Evolutionary conservation across 2,888 invertebrate genomes (phyloP).

Genomic region (Quadroppia sp.): DNA sequence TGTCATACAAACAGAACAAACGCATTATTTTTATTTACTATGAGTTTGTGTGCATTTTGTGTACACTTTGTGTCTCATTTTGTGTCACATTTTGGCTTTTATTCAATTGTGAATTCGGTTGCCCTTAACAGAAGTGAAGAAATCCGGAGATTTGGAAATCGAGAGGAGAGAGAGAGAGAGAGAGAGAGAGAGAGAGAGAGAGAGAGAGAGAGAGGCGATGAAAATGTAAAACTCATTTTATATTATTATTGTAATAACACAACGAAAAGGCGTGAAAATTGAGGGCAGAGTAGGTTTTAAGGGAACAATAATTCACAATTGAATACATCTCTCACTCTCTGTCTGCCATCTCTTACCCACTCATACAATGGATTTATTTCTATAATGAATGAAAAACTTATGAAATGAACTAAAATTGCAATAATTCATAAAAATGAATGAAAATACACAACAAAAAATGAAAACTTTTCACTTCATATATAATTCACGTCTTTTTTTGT

Average conservation of each 20-base stretch:
- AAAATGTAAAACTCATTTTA: too few species aligned
- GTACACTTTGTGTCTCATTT: too few species aligned
- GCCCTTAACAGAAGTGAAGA: too few species aligned
- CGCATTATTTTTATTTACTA: not conserved
- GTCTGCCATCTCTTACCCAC: too few species aligned
- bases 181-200: constrained; percentile 15
- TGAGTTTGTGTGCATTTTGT: not conserved
- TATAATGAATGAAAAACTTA: too few species aligned
- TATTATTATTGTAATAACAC: not conserved
- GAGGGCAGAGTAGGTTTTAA: not conserved
- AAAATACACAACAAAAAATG: not conserved
- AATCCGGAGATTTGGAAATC: not conserved
- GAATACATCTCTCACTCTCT: not conserved
- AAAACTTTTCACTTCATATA: not conserved
- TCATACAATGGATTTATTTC: too few species aligned
- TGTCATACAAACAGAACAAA: not conserved
- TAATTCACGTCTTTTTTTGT: too few species aligned
- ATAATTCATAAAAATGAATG: too few species aligned
- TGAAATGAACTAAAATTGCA: too few species aligned
- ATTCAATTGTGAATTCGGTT: not conserved
- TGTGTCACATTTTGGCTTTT: too few species aligned
- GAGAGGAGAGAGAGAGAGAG: constrained; percentile 1
- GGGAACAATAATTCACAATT: constrained; percentile 8
- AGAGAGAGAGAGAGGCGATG: not conserved
- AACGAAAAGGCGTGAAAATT: not conserved